Evolutionary conservation across 30 jellyfish, hydroid and myxozoan genomes (phyloP), one percentile per base, ranked within the genome.

Genomic region (Rhopilema esculentum): DNA sequence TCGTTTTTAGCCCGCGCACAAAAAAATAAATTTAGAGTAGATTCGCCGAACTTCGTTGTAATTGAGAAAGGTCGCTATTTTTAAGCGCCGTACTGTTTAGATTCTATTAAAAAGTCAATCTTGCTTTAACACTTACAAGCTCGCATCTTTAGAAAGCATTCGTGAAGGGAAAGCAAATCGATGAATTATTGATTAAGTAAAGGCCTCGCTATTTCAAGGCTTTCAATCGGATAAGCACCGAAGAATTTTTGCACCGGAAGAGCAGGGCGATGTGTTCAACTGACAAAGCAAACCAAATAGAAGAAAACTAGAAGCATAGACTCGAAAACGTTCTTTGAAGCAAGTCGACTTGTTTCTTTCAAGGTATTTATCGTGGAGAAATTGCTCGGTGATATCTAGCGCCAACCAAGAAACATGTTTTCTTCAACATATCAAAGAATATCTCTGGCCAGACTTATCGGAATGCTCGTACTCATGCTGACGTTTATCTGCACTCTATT

Each of bases 121-220:
- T 40, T 6, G 6, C 57, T 40, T 40, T 12, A 40, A 40, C 9
- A 40, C n/a, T 40, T 40, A 40, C 6, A 2, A 2, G 57, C 57
- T 40, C 57, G 12, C 57, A 12, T 40, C n/a, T n/a, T n/a, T 40
- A 2, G 57, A 40, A 40, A 12, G 57, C 57, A 40, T 40, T 40
- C 57, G 57, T 12, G 12, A 2, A 40, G 57, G 6, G 12, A 12
- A 40, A 67, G 78, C 76, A 16, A 16, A n/a, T 52, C 49, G 62
- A 23, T 77, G 27, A 77, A 77, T 77, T 29, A 77, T 77, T 77
- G 52, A 77, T 77, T 75, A 49, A 62, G 71, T 25, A 31, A 40
- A 52, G 63, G 20, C 29, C 51, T 53, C 27, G 52, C 52, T 77
- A 57, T 77, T 52, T 77, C 63, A 77, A 77, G 24, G 52, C 27